Evolutionary conservation across 2,113 vertebrate genomes (phyloP), one percentile per base, ranked within the genome.

Genomic region (Oxyruncus cristatus): DNA sequence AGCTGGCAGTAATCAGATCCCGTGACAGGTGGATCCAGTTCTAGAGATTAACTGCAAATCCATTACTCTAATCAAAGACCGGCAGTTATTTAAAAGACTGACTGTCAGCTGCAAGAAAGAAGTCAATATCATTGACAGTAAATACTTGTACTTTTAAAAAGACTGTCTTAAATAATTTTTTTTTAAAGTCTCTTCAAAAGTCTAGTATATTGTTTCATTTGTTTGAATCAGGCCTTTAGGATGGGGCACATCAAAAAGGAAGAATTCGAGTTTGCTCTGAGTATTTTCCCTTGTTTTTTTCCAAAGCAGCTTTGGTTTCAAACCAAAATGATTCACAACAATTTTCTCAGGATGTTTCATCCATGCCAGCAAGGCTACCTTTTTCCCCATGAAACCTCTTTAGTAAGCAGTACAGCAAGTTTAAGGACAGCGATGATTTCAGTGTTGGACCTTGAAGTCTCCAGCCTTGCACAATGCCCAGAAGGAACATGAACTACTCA

Each of bases 31-130:
- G 19, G 39, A 67, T 52, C 30, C 47, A 89, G 18, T 82, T 85
- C 74, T 67, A 7, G 22, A 88, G 92, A 91, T 87, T 93, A 95
- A 56, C 56, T 16, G 44, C 71, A 85, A 97, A 94, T 47, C 56
- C 85, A 78, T 49, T 74, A 89, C 33, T 56, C 80, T 68, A 86
- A 93, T 81, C 70, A 75, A 88, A 73, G 32, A 35, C 7, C 27
- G 65, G 41, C 11, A 7, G 19, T 68, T 75, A 86, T 59, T 83
- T 76, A 78, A 62, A 85, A 71, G 46, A 33, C 33, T 0, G 3
- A 85, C 8, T 5, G 37, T 63, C 65, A 50, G 27, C 28, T 76
- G 41, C 27, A 87, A 81, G 58, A 39, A 86, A 81, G 11, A 39
- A 74, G 41, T 26, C 90, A 66, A 1, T 13, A 66, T 18, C 17